A percentile compares a stretch with the other conserved stretches of the same genome.
Conservation (phyloP, 2,797 vertebrate species). For the Eptatretus atami region DNA sequence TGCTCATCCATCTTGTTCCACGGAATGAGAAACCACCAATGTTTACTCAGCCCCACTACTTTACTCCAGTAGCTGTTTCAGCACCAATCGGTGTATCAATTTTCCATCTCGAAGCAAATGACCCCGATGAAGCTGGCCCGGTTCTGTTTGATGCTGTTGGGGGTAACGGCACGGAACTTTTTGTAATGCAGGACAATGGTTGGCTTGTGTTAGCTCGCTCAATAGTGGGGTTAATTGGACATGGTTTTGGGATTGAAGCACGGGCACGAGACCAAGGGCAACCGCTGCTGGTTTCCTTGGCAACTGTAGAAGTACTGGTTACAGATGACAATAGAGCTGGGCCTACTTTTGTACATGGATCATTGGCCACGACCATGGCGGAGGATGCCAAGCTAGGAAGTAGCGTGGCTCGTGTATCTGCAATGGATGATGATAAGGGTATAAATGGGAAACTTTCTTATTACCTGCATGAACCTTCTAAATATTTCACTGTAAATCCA, state of each 20-base stretch:
- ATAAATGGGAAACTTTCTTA: slow-evolving; percentile 64
- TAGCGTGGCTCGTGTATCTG: slow-evolving; percentile 40
- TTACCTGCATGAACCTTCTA: slow-evolving; percentile 25
- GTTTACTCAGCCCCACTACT: slow-evolving; percentile 34
- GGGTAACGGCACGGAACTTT: slow-evolving; percentile 35
- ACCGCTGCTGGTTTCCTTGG: slow-evolving; percentile 37
- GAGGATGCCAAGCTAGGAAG: slow-evolving; percentile 59
- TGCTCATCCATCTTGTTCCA: slow-evolving; percentile 64
- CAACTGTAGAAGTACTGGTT: slow-evolving; percentile 32
- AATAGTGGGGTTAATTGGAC: slow-evolving; percentile 36
- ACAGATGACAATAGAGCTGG: slow-evolving; percentile 89
- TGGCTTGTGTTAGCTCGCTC: slow-evolving; percentile 60
- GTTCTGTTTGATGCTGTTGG: slow-evolving; percentile 46
- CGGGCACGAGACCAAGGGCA: slow-evolving; percentile 59
- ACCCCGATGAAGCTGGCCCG: slow-evolving; percentile 64
- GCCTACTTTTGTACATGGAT: slow-evolving; percentile 78
- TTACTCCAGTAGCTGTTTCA: slow-evolving; percentile 72
- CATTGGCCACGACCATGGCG: slow-evolving; percentile 33
- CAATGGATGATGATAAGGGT: slow-evolving; percentile 42
- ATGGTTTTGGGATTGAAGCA: slow-evolving; percentile 30
- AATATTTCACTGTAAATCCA: slow-evolving; percentile 33
- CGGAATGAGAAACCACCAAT: slow-evolving; percentile 65
- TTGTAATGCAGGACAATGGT: slow-evolving; percentile 45
- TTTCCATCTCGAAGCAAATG: slow-evolving; percentile 37
- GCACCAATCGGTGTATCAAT: slow-evolving; percentile 52